These are phyloP conservation scores for Carassius auratus DNA, from an alignment of 2,113 vertebrate genomes.

Conservation along the genomic window DNA sequence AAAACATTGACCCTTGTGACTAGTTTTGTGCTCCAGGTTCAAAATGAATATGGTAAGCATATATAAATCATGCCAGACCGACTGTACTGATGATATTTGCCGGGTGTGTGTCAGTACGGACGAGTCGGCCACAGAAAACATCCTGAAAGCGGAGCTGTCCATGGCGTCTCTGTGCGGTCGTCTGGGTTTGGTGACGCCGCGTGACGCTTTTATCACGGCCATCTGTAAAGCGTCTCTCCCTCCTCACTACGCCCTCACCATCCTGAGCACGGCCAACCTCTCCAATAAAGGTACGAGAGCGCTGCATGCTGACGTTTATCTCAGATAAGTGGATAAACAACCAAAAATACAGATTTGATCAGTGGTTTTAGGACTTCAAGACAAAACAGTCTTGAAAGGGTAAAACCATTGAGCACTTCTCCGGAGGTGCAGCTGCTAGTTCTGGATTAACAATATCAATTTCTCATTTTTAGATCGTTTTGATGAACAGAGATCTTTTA, in stretches of 20 bases:
- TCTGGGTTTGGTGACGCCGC: conserved; percentile 90
- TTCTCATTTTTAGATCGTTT: background rate
- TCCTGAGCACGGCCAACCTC: conserved; percentile 82
- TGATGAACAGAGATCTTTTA: background rate
- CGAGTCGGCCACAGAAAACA: conserved; percentile 96
- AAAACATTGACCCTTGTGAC: too few species aligned
- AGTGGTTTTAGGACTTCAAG: too few species aligned
- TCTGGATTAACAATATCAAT: background rate
- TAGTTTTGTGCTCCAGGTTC: too few species aligned
- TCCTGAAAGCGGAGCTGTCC: conserved; percentile 95
- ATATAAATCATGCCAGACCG: background rate
- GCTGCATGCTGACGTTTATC: background rate
- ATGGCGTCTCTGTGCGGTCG: conserved; percentile 95
- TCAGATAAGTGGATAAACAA: background rate
- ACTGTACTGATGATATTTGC: background rate
- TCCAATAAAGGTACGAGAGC: conserved; percentile 84
- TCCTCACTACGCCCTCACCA: conserved; percentile 94
- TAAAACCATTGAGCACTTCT: background rate
- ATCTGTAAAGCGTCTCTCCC: conserved; percentile 98
- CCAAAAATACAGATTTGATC: too few species aligned
- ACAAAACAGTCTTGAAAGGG: background rate
- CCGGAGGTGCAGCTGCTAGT: background rate
- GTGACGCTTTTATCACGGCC: conserved; percentile 98
- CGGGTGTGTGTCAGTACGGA: conserved; percentile 83
- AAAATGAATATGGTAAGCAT: background rate